These are phyloP conservation scores for Parasteatoda tepidariorum DNA, from an alignment of 1,140 invertebrate species.

Conservation along the genomic window DNA sequence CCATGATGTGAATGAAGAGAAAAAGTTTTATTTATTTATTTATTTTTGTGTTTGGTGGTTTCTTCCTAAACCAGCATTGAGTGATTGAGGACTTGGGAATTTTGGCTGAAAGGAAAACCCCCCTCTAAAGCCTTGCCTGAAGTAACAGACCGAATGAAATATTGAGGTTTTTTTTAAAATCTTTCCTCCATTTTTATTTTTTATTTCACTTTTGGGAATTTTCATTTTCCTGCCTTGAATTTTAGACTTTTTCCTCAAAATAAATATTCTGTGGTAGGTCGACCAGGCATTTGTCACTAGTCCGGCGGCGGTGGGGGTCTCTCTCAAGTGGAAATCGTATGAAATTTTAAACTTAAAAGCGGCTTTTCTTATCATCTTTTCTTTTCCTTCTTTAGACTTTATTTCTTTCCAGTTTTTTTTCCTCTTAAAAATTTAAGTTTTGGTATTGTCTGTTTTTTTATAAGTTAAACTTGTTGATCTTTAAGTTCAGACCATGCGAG, in stretches of 20 bases:
- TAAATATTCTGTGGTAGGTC: conserved; percentile 50
- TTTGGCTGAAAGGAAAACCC: neutral
- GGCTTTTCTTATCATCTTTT: conserved; percentile 26
- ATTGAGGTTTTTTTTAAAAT: conserved; percentile 43
- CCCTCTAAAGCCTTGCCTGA: neutral
- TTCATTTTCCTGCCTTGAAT: conserved; percentile 57
- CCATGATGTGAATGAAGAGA: neutral
- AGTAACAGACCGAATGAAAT: conserved; percentile 60
- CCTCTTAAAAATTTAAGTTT: no score
- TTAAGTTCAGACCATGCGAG: no score
- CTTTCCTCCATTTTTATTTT: no score
- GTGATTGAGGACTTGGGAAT: conserved; percentile 38
- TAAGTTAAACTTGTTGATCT: no score
- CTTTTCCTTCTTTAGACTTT: neutral
- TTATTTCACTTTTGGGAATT: conserved; percentile 36
- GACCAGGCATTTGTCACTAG: conserved; percentile 50
- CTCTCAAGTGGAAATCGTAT: neutral
- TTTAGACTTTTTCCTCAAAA: conserved; percentile 37
- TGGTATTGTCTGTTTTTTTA: no score
- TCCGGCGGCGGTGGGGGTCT: neutral
- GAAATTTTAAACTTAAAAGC: conserved; percentile 56
- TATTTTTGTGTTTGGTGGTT: conserved; percentile 27
- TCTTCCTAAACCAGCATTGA: conserved; percentile 21
- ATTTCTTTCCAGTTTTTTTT: no score
- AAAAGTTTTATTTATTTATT: conserved; percentile 17